Evolutionary conservation across 2,888 invertebrate genomes (phyloP).

Genomic region (Leptopilina myrica): DNA sequence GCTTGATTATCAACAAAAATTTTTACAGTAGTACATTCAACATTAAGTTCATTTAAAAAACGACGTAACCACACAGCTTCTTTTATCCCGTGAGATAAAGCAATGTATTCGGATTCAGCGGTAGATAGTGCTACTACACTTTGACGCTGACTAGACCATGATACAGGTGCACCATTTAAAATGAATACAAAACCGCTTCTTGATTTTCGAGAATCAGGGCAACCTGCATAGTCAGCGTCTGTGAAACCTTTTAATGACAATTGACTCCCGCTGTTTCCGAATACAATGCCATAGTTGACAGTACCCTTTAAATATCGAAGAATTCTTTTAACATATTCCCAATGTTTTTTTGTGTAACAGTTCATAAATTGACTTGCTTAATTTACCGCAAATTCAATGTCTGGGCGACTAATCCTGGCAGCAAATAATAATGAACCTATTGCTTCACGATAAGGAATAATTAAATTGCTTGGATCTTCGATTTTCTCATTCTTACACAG

Average conservation of each 20-base stretch:
- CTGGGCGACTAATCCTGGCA: too few species aligned
- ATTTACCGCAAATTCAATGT: too few species aligned
- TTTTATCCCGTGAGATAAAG: conserved; percentile 50
- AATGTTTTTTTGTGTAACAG: background rate
- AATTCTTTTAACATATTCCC: conserved; percentile 26
- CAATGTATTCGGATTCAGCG: conserved; percentile 57
- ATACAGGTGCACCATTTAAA: conserved; percentile 51
- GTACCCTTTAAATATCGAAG: conserved; percentile 35
- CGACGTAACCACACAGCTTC: conserved; percentile 53
- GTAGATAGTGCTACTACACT: conserved; percentile 50
- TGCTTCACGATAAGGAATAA: too few species aligned
- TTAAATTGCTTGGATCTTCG: too few species aligned
- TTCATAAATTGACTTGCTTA: background rate
- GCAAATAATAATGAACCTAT: too few species aligned
- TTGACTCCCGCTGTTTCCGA: background rate
- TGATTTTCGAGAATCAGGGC: conserved; percentile 47
- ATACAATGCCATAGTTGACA: conserved; percentile 24
- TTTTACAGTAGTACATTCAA: conserved; percentile 35
- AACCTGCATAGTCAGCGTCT: conserved; percentile 54
- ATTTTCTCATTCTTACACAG: too few species aligned
- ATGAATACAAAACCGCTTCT: conserved; percentile 54
- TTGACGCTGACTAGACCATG: conserved; percentile 54
- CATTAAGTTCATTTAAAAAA: conserved; percentile 45
- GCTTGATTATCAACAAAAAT: conserved; percentile 52
- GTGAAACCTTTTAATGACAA: conserved; percentile 44